These are phyloP conservation scores for Eptesicus fuscus DNA, from an alignment of 2,113 vertebrate species.

Conservation along the genomic window DNA sequence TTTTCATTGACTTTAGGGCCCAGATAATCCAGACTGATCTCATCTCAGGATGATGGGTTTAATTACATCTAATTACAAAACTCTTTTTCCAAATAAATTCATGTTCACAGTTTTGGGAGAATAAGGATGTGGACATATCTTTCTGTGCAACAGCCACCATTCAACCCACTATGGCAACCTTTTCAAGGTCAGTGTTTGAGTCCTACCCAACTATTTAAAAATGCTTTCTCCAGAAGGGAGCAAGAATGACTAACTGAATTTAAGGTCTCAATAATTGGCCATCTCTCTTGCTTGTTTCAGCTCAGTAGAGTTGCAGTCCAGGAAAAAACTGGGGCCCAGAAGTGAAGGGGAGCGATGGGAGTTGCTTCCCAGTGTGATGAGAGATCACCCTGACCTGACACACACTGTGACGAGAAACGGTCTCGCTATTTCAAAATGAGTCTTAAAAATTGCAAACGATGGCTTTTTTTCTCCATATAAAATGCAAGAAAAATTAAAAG, in stretches of 20 bases:
- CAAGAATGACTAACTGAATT: neutral
- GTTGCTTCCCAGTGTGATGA: neutral
- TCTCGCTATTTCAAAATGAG: constrained; percentile 7
- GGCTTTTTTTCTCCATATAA: neutral
- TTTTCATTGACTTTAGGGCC: neutral
- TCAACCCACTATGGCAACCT: neutral
- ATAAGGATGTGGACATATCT: neutral
- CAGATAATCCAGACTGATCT: neutral
- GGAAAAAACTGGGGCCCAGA: neutral
- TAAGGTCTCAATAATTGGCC: neutral
- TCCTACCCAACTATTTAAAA: neutral
- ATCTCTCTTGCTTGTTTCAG: neutral
- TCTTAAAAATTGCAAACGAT: neutral
- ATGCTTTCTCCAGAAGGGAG: neutral
- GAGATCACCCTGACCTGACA: neutral
- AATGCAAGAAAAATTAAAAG: neutral
- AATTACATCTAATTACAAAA: neutral
- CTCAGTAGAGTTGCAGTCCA: too few relatives aligned
- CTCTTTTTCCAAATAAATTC: neutral
- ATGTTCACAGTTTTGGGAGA: neutral
- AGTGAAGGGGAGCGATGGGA: neutral
- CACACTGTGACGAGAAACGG: neutral
- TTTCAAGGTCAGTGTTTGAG: neutral
- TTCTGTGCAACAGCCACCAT: neutral
- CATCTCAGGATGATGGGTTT: neutral